A percentile compares a stretch with the other conserved stretches of the same genome.
These are phyloP conservation scores for Scaptomyza tumidula DNA, from an alignment of 2,888 invertebrate genomes.

Conservation along the genomic window DNA sequence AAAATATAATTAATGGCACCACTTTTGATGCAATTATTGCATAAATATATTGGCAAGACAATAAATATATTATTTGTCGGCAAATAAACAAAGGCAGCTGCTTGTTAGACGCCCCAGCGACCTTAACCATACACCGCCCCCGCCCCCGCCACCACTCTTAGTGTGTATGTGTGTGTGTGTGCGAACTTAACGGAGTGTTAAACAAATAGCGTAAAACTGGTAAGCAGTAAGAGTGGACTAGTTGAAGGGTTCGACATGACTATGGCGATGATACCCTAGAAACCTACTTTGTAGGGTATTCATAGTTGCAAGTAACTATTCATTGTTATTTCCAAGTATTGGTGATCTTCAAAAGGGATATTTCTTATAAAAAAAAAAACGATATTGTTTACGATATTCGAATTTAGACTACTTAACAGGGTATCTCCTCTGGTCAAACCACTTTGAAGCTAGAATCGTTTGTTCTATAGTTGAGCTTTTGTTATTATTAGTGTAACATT, in stretches of 20 bases:
- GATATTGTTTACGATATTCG: too few species aligned
- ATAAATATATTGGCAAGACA: constrained; percentile 76
- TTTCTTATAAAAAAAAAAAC: too few species aligned
- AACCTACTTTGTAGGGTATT: neutral
- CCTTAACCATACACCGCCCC: constrained; percentile 23
- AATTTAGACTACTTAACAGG: too few species aligned
- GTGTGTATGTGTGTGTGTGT: neutral
- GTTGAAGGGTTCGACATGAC: neutral
- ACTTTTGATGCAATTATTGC: constrained; percentile 77
- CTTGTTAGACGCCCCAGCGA: constrained; percentile 49
- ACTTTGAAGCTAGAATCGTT: constrained; percentile 29
- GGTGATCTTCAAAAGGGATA: too few species aligned
- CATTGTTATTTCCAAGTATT: too few species aligned
- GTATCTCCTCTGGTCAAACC: too few species aligned
- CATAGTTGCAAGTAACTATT: too few species aligned
- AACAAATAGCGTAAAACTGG: constrained; percentile 33
- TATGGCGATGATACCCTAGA: constrained; percentile 3
- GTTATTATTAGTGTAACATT: constrained; percentile 7
- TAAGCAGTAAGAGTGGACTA: neutral
- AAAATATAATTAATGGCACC: constrained; percentile 76
- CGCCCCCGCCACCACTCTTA: neutral
- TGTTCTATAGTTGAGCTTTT: constrained; percentile 24
- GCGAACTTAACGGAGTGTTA: constrained; percentile 38
- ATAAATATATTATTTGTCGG: constrained; percentile 74
- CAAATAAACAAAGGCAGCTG: constrained; percentile 66